phyloP scores from a whole-genome alignment of 2,888 invertebrate species.

The Drosophila testacea region DNA sequence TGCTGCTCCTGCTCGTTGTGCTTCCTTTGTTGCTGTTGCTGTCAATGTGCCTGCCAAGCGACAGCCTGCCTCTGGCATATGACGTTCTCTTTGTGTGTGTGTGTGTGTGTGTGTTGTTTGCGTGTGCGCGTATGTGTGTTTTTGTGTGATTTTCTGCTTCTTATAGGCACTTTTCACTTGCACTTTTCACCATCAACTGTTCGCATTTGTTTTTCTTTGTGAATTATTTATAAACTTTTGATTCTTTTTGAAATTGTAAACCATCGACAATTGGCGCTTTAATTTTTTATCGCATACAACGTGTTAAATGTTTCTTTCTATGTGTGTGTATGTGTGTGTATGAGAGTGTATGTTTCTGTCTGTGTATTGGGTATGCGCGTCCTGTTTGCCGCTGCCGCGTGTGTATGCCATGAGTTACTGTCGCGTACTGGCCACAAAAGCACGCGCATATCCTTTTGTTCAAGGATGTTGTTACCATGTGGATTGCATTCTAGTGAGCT shows the following conservation, averaged over 20 bases:
- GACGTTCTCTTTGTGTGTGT: slow-evolving; percentile 67
- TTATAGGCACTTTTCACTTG: slow-evolving; percentile 72
- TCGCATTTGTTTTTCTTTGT: slow-evolving; percentile 25
- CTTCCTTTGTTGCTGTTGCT: slow-evolving; percentile 52
- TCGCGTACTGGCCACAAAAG: slow-evolving; percentile 78
- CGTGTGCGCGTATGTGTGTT: slow-evolving; percentile 27
- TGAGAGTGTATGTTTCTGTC: slow-evolving; percentile 29
- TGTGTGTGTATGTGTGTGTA: slow-evolving; percentile 23
- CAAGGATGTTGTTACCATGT: slow-evolving; percentile 73
- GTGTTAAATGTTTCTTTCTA: slow-evolving; percentile 21
- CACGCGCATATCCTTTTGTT: slow-evolving; percentile 67
- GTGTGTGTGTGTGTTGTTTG: slow-evolving; percentile 21
- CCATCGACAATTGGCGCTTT: slow-evolving; percentile 67
- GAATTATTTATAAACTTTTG: slow-evolving; percentile 37
- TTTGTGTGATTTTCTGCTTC: slow-evolving; percentile 54
- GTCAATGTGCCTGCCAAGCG: slow-evolving; percentile 64
- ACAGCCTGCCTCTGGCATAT: slow-evolving; percentile 76
- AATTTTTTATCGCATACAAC: slow-evolving; percentile 43
- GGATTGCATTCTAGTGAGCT: slow-evolving; percentile 68
- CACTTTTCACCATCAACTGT: slow-evolving; percentile 54
- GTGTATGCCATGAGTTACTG: slow-evolving; percentile 75
- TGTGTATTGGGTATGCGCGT: slow-evolving; percentile 39
- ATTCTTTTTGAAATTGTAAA: slow-evolving; percentile 50
- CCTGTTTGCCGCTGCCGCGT: slow-evolving; percentile 55
- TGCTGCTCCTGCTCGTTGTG: slow-evolving; percentile 22